These are phyloP conservation scores for Thalassoma bifasciatum DNA, from an alignment of 2,113 vertebrate genomes.

Conservation along the genomic window DNA sequence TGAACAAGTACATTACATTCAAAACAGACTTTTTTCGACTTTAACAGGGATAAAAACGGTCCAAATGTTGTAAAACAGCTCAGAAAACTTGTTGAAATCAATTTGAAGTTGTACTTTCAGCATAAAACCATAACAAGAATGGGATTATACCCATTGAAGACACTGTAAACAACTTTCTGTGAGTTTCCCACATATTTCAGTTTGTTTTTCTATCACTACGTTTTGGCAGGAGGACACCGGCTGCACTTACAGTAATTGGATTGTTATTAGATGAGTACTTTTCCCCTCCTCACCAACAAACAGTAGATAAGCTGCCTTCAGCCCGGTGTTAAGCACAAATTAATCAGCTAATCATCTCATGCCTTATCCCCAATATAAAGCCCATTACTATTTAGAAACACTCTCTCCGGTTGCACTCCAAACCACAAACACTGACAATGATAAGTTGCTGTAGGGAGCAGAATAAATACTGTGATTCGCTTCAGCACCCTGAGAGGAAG, in stretches of 20 bases:
- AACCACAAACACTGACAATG: constrained; percentile 56
- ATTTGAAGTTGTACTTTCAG: neutral
- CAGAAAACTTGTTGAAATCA: neutral
- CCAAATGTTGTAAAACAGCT: too few relatives aligned
- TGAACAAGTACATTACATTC: too few relatives aligned
- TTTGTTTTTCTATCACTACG: neutral
- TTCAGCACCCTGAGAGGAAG: constrained; percentile 33
- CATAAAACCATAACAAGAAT: neutral
- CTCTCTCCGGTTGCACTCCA: constrained; percentile 40
- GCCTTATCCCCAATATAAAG: constrained; percentile 51
- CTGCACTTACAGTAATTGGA: constrained; percentile 36
- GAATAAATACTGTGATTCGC: constrained; percentile 63
- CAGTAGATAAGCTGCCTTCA: constrained; percentile 25
- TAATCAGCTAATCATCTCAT: constrained; percentile 68
- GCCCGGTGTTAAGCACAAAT: constrained; percentile 34
- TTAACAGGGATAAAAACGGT: neutral
- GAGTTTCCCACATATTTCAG: neutral
- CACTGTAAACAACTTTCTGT: too few relatives aligned
- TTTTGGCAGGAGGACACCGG: constrained; percentile 22
- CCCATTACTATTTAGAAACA: constrained; percentile 58
- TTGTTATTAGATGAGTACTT: constrained; percentile 24
- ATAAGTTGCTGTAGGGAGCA: constrained; percentile 56
- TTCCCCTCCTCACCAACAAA: constrained; percentile 35
- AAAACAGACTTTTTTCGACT: neutral
- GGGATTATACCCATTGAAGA: too few relatives aligned